Conservation (phyloP, 2,113 vertebrate species). For the Mola mola region DNA sequence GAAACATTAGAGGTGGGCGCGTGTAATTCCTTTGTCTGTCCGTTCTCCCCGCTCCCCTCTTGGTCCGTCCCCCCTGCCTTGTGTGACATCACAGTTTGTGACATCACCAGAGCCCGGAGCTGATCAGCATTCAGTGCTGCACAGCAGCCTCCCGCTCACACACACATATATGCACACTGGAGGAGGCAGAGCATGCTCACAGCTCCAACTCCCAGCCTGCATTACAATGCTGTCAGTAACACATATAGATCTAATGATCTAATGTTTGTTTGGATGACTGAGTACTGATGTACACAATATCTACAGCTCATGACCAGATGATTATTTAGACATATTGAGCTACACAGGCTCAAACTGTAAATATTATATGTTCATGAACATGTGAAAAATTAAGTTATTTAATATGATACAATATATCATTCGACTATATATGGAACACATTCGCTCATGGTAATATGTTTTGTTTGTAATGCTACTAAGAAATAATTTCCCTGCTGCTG, state of each 20-base stretch:
- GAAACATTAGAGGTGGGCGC: slow-evolving; percentile 9
- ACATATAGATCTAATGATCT: no score
- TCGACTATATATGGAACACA: no score
- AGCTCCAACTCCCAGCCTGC: slow-evolving; percentile 49
- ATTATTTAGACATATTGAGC: background rate
- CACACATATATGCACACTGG: slow-evolving; percentile 10
- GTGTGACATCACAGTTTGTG: slow-evolving; percentile 76
- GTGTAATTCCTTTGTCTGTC: slow-evolving; percentile 58
- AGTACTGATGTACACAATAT: no score
- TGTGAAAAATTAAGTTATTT: no score
- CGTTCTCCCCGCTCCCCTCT: slow-evolving; percentile 39
- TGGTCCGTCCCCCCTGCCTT: slow-evolving; percentile 20
- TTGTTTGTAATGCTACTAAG: background rate
- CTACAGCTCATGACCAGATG: background rate
- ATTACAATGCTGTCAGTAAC: slow-evolving; percentile 61
- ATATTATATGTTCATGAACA: slow-evolving; percentile 11
- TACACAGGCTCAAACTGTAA: background rate
- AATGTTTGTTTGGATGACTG: no score
- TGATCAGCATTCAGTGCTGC: slow-evolving; percentile 75
- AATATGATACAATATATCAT: no score
- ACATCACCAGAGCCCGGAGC: slow-evolving; percentile 72
- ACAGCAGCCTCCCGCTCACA: slow-evolving; percentile 59
- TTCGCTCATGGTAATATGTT: no score
- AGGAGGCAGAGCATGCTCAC: slow-evolving; percentile 73
- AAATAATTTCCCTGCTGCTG: background rate